These are phyloP conservation scores for Aphelinus atriplicis DNA, from an alignment of 1,140 invertebrate genomes.

Conservation along the genomic window DNA sequence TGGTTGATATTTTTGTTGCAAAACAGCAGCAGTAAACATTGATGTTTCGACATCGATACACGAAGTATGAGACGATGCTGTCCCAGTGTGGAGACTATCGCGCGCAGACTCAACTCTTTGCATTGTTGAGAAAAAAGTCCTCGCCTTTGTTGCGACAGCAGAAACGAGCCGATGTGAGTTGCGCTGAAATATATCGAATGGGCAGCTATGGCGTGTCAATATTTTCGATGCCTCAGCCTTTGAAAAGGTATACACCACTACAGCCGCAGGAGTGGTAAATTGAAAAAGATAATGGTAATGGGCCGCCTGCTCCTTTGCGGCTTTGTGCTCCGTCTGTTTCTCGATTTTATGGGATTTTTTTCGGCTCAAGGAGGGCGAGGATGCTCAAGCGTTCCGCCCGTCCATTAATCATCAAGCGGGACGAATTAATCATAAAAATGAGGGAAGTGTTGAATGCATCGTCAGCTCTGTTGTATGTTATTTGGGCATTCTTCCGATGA, in stretches of 20 bases:
- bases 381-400: neutral
- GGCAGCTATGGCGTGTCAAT: conserved; percentile 13
- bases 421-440: conserved; percentile 26
- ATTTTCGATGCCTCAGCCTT: neutral
- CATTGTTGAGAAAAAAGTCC: too few relatives aligned
- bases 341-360: conserved; percentile 2
- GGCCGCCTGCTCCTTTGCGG: neutral
- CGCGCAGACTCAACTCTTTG: too few relatives aligned
- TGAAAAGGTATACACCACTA: neutral
- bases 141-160: neutral
- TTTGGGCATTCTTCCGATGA: neutral
- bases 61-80: too few relatives aligned
- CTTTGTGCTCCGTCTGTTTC: neutral
- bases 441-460: conserved; percentile 23
- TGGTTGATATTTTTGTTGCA: too few relatives aligned
- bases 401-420: conserved; percentile 23
- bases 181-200: neutral
- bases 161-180: neutral
- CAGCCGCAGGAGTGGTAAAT: conserved; percentile 5
- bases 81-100: too few relatives aligned
- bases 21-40: too few relatives aligned
- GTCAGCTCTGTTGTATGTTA: neutral
- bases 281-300: conserved; percentile 33
- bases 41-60: neutral
- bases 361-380: neutral